Evolutionary conservation across 1,140 invertebrate genomes (phyloP), one percentile per base, ranked within the genome.

Genomic region (Bombus polaris): DNA sequence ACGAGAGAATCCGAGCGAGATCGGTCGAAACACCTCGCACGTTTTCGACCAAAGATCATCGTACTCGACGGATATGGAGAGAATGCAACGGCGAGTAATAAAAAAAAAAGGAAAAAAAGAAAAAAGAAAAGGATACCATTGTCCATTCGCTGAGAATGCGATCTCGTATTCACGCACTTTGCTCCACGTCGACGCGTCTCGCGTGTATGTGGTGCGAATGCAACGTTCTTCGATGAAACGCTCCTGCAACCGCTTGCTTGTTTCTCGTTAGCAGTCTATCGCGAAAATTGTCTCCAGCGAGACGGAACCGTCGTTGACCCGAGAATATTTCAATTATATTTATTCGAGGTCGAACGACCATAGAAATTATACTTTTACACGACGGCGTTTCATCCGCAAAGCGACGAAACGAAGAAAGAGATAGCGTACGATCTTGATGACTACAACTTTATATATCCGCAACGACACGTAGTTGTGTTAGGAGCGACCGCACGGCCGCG

Each of bases 131-230:
- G 47, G 81, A 80, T 92, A 90, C 90, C 90, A 89, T 93, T 90
- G 88, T 73, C 39, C 59, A 65, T 79, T 74, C 72, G 57, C 57
- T 72, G 81, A 70, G 80, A 53, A 83, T 82, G 37, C 25, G 68
- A 91, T 91, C 91, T 88, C 62, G 87, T 88, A 88, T 89, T 77
- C 85, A 53, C 74, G 85, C 83, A 35, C 70, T 35, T 62, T 62
- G 47, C n/a, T 57, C 35, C 35, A 66, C 74, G 73, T n/a, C 76
- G 62, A 53, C 65, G 44, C 53, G 74, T 75, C 37, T 39, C 76
- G 32, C 66, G 39, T 25, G 53, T 71, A 75, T 85, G 86, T 81
- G 88, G 78, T 73, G 79, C 80, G 90, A 92, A 90, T 89, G 75
- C 78, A 39, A 77, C 62, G 81, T 12, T 59, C 6, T 1, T 47